phyloP scores from a whole-genome alignment of 2,113 vertebrate species.

The Ginglymostoma cirratum region DNA sequence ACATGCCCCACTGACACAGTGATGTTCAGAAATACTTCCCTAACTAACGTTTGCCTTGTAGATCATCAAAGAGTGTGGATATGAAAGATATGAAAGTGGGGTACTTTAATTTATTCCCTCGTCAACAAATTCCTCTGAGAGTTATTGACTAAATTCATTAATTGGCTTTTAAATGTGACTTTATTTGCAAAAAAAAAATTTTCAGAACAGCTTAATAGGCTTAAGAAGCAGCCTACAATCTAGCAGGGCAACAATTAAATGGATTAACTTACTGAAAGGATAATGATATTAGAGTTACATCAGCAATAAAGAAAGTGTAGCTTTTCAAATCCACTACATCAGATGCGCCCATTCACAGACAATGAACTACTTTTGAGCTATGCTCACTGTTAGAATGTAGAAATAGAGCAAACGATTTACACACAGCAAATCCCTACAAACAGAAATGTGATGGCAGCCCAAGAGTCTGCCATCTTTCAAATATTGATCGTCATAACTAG shows the following conservation, averaged over 20 bases:
- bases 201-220: not conserved
- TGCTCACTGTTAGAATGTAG: not conserved
- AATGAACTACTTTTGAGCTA: not conserved
- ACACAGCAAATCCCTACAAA: not conserved
- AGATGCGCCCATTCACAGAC: not conserved
- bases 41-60: not conserved
- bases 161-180: not conserved
- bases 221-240: not conserved
- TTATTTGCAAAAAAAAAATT: not conserved
- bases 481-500: not conserved
- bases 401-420: not conserved
- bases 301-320: not conserved
- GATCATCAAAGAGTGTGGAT: not conserved
- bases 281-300: not conserved
- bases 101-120: not conserved
- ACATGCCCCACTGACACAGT: not conserved
- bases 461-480: no score
- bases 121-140: not conserved
- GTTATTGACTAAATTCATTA: not conserved
- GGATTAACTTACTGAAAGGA: not conserved
- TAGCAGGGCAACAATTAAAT: not conserved
- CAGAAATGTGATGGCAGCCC: no score
- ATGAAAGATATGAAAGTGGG: not conserved
- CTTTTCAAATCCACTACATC: not conserved
- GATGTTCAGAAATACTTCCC: not conserved